Conservation (phyloP, 1,140 invertebrate species). For the Caenorhabditis brenneri region DNA sequence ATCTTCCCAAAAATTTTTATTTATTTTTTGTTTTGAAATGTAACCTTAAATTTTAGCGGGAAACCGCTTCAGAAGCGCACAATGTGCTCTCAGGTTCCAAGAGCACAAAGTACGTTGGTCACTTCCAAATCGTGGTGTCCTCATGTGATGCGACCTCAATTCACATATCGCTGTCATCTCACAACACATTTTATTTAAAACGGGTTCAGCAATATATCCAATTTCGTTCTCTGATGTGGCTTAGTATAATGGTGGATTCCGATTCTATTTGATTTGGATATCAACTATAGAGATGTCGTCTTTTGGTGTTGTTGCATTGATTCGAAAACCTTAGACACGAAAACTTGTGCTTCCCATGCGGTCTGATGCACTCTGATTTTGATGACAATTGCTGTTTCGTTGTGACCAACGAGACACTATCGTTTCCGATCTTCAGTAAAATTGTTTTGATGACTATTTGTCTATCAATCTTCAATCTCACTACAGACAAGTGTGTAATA, state of each 20-base stretch:
- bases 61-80: too few relatives aligned
- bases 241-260: not conserved
- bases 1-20: too few relatives aligned
- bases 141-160: conserved; percentile 25
- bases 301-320: not conserved
- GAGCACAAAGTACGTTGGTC: conserved; percentile 33
- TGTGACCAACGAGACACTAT: not conserved
- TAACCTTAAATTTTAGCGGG: too few relatives aligned
- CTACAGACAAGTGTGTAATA: not conserved
- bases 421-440: conserved; percentile 1
- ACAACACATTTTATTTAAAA: not conserved
- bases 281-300: not conserved
- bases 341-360: not conserved
- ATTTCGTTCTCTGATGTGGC: conserved; percentile 33
- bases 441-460: not conserved
- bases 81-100: not conserved
- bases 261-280: not conserved
- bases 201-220: conserved; percentile 26
- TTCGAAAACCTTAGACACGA: not conserved
- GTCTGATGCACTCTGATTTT: conserved; percentile 15
- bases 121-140: not conserved
- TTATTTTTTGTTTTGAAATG: not conserved
- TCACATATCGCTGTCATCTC: not conserved
- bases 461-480: not conserved
- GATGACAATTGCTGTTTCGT: not conserved